phyloP scores from a whole-genome alignment of 2,888 invertebrate genomes.

The Apamea sordens region DNA sequence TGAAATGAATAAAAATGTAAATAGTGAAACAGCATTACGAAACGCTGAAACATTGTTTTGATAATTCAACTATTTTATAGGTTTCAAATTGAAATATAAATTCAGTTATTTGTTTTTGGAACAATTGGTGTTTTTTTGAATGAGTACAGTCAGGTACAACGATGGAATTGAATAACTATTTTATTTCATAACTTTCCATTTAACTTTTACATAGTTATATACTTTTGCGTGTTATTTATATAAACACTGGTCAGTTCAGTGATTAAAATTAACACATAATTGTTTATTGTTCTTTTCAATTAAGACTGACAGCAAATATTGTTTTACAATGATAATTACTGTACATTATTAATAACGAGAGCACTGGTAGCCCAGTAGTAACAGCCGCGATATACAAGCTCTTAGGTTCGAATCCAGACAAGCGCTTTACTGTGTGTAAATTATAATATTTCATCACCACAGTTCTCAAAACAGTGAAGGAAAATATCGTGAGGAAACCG shows the following conservation, averaged over 20 bases:
- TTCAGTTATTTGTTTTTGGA: constrained; percentile 29
- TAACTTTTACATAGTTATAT: too few species aligned
- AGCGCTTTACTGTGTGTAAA: too few species aligned
- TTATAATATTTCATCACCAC: too few species aligned
- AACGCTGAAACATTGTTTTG: constrained; percentile 45
- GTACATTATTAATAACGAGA: not conserved
- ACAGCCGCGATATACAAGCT: too few species aligned
- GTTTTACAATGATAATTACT: not conserved
- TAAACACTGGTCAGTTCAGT: not conserved
- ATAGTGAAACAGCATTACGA: constrained; percentile 39
- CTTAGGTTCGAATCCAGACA: not conserved
- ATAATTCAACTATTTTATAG: constrained; percentile 35
- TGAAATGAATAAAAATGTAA: constrained; percentile 46
- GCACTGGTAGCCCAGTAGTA: too few species aligned
- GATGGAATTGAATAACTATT: not conserved
- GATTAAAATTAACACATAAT: constrained; percentile 1
- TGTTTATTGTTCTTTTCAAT: not conserved
- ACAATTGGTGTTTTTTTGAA: constrained; percentile 15
- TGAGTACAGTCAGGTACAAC: constrained; percentile 9
- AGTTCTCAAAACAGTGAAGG: too few species aligned
- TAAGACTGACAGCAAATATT: not conserved
- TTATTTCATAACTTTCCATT: not conserved
- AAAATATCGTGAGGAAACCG: too few species aligned
- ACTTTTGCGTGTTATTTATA: constrained; percentile 5
- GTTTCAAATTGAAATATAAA: constrained; percentile 41